A percentile compares a stretch with the other conserved stretches of the same genome.
These are phyloP conservation scores for Streptopelia turtur DNA, from an alignment of 2,797 vertebrate genomes.

Conservation along the genomic window DNA sequence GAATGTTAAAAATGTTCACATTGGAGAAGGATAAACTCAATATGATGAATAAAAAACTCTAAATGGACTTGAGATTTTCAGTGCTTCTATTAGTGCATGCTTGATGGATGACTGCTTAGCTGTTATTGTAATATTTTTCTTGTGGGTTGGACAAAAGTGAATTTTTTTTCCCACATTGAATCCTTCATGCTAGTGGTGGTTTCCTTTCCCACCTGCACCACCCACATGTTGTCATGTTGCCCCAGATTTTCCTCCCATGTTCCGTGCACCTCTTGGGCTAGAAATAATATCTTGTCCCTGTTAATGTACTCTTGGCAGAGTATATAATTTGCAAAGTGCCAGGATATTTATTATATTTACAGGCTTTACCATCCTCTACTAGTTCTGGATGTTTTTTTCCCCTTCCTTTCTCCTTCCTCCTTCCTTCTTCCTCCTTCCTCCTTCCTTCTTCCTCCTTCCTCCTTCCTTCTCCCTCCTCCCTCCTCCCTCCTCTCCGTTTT, in stretches of 20 bases:
- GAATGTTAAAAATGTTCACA: not conserved
- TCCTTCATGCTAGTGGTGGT: not conserved
- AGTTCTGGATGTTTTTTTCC: not conserved
- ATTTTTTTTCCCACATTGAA: not conserved
- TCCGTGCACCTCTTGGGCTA: not conserved
- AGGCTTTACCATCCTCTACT: not conserved
- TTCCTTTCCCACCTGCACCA: not conserved
- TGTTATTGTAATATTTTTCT: not conserved
- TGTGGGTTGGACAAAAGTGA: not conserved
- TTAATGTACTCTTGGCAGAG: not conserved
- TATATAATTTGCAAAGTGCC: not conserved
- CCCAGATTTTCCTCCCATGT: not conserved
- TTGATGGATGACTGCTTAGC: not conserved
- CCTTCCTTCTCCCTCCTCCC: too few species aligned
- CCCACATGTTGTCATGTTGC: not conserved
- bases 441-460: too few species aligned
- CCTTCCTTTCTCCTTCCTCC: too few species aligned
- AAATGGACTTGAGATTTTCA: constrained; percentile 22
- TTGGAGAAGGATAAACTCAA: not conserved
- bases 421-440: too few species aligned
- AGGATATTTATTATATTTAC: not conserved
- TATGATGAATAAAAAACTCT: not conserved
- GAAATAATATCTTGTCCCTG: not conserved
- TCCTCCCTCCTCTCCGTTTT: not conserved
- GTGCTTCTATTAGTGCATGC: not conserved